Base-by-base conservation (phyloP, 2,113 vertebrate species). In the Elephas maximus region DNA sequence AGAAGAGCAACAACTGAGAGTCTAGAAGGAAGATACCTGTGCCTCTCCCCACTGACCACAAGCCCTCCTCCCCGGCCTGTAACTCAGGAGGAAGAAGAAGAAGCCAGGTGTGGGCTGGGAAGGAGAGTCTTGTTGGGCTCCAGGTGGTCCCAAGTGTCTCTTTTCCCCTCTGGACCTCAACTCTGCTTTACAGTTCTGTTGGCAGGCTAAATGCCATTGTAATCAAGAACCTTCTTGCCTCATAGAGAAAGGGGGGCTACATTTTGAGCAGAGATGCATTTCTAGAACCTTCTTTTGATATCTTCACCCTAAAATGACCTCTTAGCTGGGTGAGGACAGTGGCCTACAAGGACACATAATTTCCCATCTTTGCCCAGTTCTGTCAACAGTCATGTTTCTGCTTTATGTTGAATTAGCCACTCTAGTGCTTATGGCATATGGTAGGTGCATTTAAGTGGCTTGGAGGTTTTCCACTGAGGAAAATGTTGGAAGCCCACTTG, bases 171-270 rank as follows among this genome's bases (percentile, higher is more conserved):
- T 21, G 33, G 63, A 60, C 60, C 44, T 44, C 45, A 69, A 1
- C 44, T 60, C 23, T n/a, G 71, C 57, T 4, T 3, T 11, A 0
- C 17, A 0, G 62, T 8, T 28, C 84, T 60, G 0, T 67, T 15
- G 41, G 45, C 4, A 45, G 41, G 28, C 62, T 67, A 33, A 62
- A 28, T 14, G 20, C 33, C 9, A 18, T 44, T 14, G 15, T 21
- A 0, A 33, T 33, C 9, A 12, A 51, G 77, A 9, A 20, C 28
- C 28, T 30, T 78, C 26, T 78, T 48, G 76, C 76, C 45, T 48
- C 45, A 48, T 5, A 48, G 45, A 48, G 45, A 53, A 51, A 53
- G 28, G 48, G 21, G 17, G 17, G 30, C 78, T 53, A 30, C 15
- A 53, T 53, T 80, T 33, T 33, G 4, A 53, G 78, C 10, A 18